phyloP scores from a whole-genome alignment of 2,888 invertebrate species.

The Camponotus fellah region DNA sequence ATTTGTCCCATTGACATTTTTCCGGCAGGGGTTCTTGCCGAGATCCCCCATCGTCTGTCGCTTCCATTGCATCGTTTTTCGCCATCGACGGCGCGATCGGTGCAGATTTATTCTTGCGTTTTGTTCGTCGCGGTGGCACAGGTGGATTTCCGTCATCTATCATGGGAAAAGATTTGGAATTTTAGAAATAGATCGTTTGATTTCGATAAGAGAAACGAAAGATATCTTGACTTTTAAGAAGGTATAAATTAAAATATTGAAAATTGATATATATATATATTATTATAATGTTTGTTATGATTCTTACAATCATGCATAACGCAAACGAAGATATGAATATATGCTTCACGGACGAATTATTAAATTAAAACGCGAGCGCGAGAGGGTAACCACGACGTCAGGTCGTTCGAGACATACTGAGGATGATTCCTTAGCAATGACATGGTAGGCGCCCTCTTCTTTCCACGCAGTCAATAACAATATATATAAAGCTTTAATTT shows the following conservation, averaged over 20 bases:
- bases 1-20: slow-evolving; percentile 56
- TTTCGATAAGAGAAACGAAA: not conserved
- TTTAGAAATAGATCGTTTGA: slow-evolving; percentile 54
- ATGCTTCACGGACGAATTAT: slow-evolving; percentile 10
- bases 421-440: slow-evolving; percentile 84
- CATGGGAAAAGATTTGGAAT: slow-evolving; percentile 67
- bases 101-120: slow-evolving; percentile 73
- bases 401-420: slow-evolving; percentile 80
- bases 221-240: not conserved
- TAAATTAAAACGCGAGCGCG: slow-evolving; percentile 69
- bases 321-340: not conserved
- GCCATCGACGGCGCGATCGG: slow-evolving; percentile 45
- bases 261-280: not conserved
- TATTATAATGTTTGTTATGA: not conserved
- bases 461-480: slow-evolving; percentile 67
- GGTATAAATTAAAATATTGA: not conserved
- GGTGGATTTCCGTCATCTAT: slow-evolving; percentile 75
- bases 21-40: slow-evolving; percentile 69
- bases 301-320: slow-evolving; percentile 62
- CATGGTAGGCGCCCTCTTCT: slow-evolving; percentile 74
- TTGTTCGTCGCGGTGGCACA: slow-evolving; percentile 83
- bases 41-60: slow-evolving; percentile 37
- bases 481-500: slow-evolving; percentile 64
- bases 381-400: slow-evolving; percentile 75
- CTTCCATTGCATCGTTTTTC: slow-evolving; percentile 39